Base-by-base conservation (phyloP, 2,888 invertebrate species). In the Fragum whitleyi region DNA sequence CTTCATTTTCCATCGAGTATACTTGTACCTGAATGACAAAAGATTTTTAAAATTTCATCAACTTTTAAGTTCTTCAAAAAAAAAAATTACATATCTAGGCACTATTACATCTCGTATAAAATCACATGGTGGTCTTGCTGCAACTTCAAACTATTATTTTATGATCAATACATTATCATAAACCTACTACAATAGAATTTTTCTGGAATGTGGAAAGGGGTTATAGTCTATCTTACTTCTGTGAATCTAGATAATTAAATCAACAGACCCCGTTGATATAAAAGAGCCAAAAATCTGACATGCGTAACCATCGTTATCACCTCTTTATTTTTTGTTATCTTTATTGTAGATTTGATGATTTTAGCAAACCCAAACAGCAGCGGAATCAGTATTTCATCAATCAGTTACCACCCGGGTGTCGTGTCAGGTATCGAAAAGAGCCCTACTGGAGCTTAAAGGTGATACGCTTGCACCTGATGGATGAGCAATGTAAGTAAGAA, bases 271-370 rank as follows among this genome's bases (percentile, higher is more conserved):
- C 65, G 36, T 36, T 65, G 65, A 65, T 42, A 65, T 65, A 65
- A 65, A 65, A 65, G 65, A 65, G 65, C 42, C 21, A 59, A 77
- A 68, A 72, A 73, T 57, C 67, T 73, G 72, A 72, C 77, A 77
- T 77, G 77, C 77, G 72, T 77, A 77, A 77, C 77, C 72, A 77
- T 67, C 77, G 68, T 72, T 77, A 73, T 77, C 72, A 65, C 68
- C 67, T 77, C 65, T 72, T 72, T 72, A 77, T 77, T 77, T 77
- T 77, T 73, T 77, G 77, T 77, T 77, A 77, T 77, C 77, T 77
- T 73, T 77, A 77, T 77, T 72, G 59, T 77, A 59, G 29, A 26
- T 67, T 73, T 77, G 72, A 77, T 77, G 77, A 47, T 72, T 77
- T 77, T 77, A 72, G 39, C 77, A 77, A 67, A 59, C 77, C 28